phyloP scores from a whole-genome alignment of 2,113 vertebrate species.

The Phodopus roborovskii region DNA sequence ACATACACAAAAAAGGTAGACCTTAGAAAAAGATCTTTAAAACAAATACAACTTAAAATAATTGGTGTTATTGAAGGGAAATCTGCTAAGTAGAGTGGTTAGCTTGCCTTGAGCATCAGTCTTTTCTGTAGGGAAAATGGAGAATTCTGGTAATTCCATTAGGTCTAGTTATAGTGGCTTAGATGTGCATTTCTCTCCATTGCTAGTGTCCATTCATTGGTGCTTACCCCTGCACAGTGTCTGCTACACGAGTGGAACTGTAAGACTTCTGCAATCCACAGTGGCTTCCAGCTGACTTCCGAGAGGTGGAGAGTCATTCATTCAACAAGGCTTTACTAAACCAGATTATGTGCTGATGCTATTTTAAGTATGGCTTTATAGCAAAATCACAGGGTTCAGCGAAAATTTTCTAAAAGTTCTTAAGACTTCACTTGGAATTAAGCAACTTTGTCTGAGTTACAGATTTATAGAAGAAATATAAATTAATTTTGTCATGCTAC shows the following conservation, averaged over 20 bases:
- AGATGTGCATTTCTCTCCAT: neutral
- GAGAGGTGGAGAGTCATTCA: slow-evolving; percentile 7
- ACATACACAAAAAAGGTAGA: neutral
- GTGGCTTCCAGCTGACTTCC: slow-evolving; percentile 37
- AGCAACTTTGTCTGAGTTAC: neutral
- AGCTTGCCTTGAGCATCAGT: neutral
- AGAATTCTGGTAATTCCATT: neutral
- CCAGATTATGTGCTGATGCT: neutral
- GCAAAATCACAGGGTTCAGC: neutral
- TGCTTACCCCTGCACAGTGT: neutral
- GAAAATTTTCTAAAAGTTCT: slow-evolving; percentile 25
- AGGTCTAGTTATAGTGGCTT: neutral
- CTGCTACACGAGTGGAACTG: neutral
- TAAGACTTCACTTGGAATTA: slow-evolving; percentile 19
- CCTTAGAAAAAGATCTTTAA: neutral
- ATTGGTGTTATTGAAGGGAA: neutral
- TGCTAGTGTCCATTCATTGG: neutral
- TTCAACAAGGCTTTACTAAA: slow-evolving; percentile 12
- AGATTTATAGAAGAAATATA: slow-evolving; percentile 42
- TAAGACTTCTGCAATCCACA: neutral
- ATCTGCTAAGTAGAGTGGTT: neutral
- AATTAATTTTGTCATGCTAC: neutral
- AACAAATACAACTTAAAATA: slow-evolving; percentile 34
- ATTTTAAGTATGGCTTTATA: neutral
- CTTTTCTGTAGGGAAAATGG: slow-evolving; percentile 21